Base-by-base conservation (phyloP, 2,113 vertebrate species). In the Nothobranchius furzeri region DNA sequence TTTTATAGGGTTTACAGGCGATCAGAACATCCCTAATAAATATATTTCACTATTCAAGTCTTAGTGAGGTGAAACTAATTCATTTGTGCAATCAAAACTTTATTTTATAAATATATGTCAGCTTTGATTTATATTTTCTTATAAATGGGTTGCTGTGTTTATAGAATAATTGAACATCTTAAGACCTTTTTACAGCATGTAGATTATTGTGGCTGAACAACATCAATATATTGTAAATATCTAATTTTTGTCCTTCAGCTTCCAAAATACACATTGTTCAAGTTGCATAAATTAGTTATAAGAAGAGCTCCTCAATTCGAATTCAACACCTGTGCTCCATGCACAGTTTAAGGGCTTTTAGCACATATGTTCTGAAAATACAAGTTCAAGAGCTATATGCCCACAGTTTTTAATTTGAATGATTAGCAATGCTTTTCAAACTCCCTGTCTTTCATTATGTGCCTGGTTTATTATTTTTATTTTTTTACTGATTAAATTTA, bases 311-410 rank as follows among this genome's bases (percentile, higher is more conserved):
- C 46, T 61, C 1, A 2, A 75, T 73, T 53, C 7, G 55, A 53
- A 14, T 64, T 60, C 49, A 61, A 1, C 46, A 2, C 35, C 6
- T 12, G 12, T 49, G 2, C 45, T 43, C 6, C 60, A 66, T 25
- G 42, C 30, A 36, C 6, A 59, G 12, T 42, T 49, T 48, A 68
- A 55, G n/a, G 42, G 11, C 12, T 77, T 59, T 69, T 52, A 59
- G 12, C 8, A 45, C 63, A 60, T 72, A 43, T 45, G 59, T 72
- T 51, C 65, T 43, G 43, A 72, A 51, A 36, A 48, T 43, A 51
- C 49, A 13, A 50, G 55, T 67, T 81, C 24, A 70, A 64, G 69
- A 73, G 62, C 40, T n/a, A 12, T 45, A 45, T 12, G 9, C 15
- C 66, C 51, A 62, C 49, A 65, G 10, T 11, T 66, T 72, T 51